Evolutionary conservation across 1,140 invertebrate genomes (phyloP).

Genomic region (Triops cancriformis): DNA sequence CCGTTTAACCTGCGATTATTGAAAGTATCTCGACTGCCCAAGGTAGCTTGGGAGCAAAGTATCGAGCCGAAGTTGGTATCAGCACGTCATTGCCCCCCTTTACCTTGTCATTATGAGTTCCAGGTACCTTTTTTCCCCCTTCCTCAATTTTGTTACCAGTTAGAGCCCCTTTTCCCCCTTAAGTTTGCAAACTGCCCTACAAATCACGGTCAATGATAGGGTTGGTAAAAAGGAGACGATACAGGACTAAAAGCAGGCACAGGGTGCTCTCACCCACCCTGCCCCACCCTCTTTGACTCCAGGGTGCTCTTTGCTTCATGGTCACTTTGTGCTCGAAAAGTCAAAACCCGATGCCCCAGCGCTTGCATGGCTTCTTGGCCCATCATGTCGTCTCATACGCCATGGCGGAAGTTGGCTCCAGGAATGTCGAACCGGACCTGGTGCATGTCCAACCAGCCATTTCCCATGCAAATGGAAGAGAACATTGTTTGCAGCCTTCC

Average conservation of each 20-base stretch:
- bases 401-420: not conserved
- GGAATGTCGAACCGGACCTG: not conserved
- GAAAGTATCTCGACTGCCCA: not conserved
- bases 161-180: not conserved
- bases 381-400: not conserved
- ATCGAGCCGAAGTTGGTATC: not conserved
- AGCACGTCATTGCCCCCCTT: constrained; percentile 2
- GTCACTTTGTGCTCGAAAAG: not conserved
- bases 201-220: constrained; percentile 6
- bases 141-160: not conserved
- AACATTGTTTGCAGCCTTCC: not conserved
- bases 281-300: not conserved
- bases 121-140: not conserved
- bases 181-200: constrained; percentile 9
- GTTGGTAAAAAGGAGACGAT: not conserved
- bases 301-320: constrained; percentile 3
- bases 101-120: not conserved
- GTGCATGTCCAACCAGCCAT: not conserved
- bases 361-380: not conserved
- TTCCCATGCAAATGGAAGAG: not conserved
- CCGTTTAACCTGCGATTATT: too few species aligned
- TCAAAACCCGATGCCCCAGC: not conserved
- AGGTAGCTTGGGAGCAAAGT: not conserved
- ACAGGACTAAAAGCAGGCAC: not conserved
- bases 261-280: not conserved